Evolutionary conservation across 2,888 invertebrate species (phyloP).

Genomic region (Theristus sp.): DNA sequence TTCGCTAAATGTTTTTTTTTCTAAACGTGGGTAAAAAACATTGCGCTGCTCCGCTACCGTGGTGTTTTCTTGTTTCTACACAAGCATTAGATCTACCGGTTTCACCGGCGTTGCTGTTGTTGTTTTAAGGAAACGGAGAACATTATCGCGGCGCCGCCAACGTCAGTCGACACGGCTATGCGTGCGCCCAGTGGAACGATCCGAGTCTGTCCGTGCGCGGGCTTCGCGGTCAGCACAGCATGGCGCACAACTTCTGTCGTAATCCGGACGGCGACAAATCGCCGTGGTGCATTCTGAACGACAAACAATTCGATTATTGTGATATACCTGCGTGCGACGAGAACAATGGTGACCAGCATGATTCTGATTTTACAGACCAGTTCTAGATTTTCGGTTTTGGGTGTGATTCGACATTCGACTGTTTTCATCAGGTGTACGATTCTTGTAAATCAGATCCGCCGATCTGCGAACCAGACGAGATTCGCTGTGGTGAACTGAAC

Average conservation of each 20-base stretch:
- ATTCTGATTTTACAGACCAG: too few species aligned
- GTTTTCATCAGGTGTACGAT: too few species aligned
- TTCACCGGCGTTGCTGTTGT: too few species aligned
- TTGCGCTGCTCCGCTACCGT: too few species aligned
- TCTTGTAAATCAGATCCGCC: slow-evolving; percentile 4
- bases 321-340: slow-evolving; percentile 36
- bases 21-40: too few species aligned
- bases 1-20: too few species aligned
- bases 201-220: slow-evolving; percentile 8
- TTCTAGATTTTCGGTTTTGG: too few species aligned
- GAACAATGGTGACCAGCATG: background rate
- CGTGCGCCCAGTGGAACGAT: slow-evolving; percentile 35
- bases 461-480: slow-evolving; percentile 9
- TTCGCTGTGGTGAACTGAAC: slow-evolving; percentile 1
- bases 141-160: slow-evolving; percentile 39
- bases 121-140: too few species aligned
- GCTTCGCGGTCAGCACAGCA: slow-evolving; percentile 5
- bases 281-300: slow-evolving; percentile 42
- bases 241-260: slow-evolving; percentile 40
- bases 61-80: too few species aligned
- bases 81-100: too few species aligned
- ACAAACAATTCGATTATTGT: slow-evolving; percentile 36
- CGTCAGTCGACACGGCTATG: slow-evolving; percentile 31
- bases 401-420: too few species aligned
- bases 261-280: slow-evolving; percentile 36